A percentile compares a stretch with the other conserved stretches of the same genome.
phyloP scores from a whole-genome alignment of 2,797 vertebrate species.

The Brachymystax lenok region DNA sequence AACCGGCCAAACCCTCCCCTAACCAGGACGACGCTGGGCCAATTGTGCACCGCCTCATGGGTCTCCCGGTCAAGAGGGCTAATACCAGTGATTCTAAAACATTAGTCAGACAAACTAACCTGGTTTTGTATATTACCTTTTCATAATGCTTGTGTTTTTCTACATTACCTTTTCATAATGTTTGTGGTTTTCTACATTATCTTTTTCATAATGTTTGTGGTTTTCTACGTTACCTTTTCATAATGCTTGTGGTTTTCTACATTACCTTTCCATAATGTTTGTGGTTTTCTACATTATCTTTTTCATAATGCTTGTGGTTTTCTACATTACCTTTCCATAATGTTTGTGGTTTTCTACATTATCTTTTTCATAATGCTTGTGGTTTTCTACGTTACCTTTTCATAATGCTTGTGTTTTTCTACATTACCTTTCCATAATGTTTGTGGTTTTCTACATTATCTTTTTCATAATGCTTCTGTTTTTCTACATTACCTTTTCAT shows the following conservation, averaged over 20 bases:
- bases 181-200: slow-evolving; percentile 68
- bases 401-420: slow-evolving; percentile 66
- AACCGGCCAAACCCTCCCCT: no score
- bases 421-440: slow-evolving; percentile 74
- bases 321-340: slow-evolving; percentile 38
- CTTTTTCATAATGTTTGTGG: slow-evolving; percentile 72
- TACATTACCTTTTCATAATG: slow-evolving; percentile 74
- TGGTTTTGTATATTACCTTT: slow-evolving; percentile 56
- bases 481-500: slow-evolving; percentile 72
- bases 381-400: slow-evolving; percentile 73
- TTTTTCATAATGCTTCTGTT: slow-evolving; percentile 72
- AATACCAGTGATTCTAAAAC: background rate
- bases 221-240: slow-evolving; percentile 74
- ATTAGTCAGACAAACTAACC: background rate
- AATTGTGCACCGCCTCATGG: no score
- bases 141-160: slow-evolving; percentile 68
- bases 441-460: slow-evolving; percentile 69
- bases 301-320: slow-evolving; percentile 70
- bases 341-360: slow-evolving; percentile 58
- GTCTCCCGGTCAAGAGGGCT: no score
- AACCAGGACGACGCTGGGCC: no score
- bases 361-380: slow-evolving; percentile 75
- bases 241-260: slow-evolving; percentile 66
- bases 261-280: slow-evolving; percentile 75
- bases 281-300: slow-evolving; percentile 72